Base-by-base conservation (phyloP, 2,888 invertebrate genomes). In the Nomada goodeniana region DNA sequence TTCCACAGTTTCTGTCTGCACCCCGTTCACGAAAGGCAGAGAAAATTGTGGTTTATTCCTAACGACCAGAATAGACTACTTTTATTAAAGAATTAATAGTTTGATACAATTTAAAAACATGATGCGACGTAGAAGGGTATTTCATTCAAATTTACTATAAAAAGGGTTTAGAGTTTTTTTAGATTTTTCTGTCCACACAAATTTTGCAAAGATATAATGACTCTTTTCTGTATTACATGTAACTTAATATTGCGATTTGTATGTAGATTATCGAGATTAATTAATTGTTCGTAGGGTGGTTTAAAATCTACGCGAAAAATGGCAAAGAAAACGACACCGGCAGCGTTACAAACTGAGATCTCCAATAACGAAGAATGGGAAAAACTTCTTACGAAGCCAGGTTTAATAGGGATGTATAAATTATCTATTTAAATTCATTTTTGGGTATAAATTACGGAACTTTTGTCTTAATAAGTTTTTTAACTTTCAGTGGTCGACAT, bases 351-450 rank as follows among this genome's bases (percentile, higher is more conserved):
- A 94, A 95, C 96, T 0, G 98, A 98, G 91, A 95, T 98, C 55
- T 96, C 95, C 88, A 97, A 95, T 1, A 97, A 98, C 88, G 98
- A 98, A 80, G 98, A 98, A 72, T 97, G 98, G 96, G 95, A 96
- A 71, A 97, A 96, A 92, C 96, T 98, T 88, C 90, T 98, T 60
- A 94, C 96, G 67, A 96, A 96, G 88, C 96, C 96, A 79, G 98
- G 98, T 84, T 94, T 98, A 59, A 94, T 98, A 64, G 91, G 93
- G 85, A 83, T 85, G 78, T 65, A 36, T 73, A 50, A 20, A 42
- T 67, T 47, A 59, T 15, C 11, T 23, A 13, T 20, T 55, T 11
- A 36, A 26, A 20, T 23, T 36, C 44, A 9, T 10, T 15, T 9
- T 11, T 13, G 2, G 2, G 9, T 23, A 29, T 1, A 42, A 53